phyloP scores from a whole-genome alignment of 2,113 vertebrate genomes.

The Numida meleagris region DNA sequence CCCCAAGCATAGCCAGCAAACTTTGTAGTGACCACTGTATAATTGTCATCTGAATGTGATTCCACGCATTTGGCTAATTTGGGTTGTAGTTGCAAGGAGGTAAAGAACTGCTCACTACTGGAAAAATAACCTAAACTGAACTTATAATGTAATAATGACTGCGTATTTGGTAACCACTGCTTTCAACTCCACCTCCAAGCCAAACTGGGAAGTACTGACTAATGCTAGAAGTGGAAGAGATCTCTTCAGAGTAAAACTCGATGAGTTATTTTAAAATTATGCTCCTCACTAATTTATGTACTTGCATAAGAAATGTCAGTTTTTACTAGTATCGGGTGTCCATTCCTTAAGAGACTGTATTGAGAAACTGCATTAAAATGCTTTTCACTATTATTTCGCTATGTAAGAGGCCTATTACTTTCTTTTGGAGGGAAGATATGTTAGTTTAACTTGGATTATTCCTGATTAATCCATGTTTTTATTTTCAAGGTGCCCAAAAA shows the following conservation, averaged over 20 bases:
- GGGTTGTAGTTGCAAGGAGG: background rate
- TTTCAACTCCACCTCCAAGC: background rate
- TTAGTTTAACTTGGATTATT: background rate
- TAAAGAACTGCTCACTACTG: background rate
- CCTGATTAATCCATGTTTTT: background rate
- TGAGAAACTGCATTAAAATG: background rate
- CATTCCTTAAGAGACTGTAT: background rate
- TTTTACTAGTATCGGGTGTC: background rate
- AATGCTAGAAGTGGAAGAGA: background rate
- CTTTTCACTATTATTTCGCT: background rate
- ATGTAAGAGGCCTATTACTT: background rate
- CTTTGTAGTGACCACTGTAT: background rate
- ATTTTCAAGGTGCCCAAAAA: background rate
- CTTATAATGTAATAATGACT: background rate
- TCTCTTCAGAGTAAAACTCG: background rate
- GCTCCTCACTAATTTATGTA: accelerated
- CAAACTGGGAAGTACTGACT: background rate
- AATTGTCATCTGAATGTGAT: background rate
- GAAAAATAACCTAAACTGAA: background rate
- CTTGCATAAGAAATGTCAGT: background rate
- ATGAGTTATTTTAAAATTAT: background rate
- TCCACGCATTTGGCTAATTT: background rate
- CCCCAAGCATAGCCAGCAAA: background rate
- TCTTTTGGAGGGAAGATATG: background rate
- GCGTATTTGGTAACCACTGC: background rate